Evolutionary conservation across 2,888 invertebrate species (phyloP), one percentile per base, ranked within the genome.

Genomic region (Hirudinaria manillensis): DNA sequence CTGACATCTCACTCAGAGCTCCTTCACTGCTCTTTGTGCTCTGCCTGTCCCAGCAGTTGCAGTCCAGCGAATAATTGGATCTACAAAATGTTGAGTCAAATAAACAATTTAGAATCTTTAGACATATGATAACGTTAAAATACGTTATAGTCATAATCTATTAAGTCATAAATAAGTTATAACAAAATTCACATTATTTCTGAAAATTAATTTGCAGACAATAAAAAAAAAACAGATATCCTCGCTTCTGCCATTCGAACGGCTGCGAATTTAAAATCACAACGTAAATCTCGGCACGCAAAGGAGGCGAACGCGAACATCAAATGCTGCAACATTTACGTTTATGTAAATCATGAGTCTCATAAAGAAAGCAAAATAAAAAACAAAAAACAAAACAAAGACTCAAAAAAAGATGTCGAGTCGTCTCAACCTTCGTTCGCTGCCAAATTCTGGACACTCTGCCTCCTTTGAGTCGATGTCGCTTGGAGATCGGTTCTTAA

Each of bases 31-130:
- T 91, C 78, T 93, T 92, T 67, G 91, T 91, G 76, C 93, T 93
- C 85, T 93, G 91, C 84, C 93, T 93, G 86, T 94, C 94, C 94
- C 94, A 94, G 27, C 65, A 34, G 76, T 82, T 81, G 29, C 80
- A 79, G 70, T 82, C 82, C 53, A 82, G 76, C 3, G 82, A 82
- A 19, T 68, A 68, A 34, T 29, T 68, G 7, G 68, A 68, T 36
- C 68, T 68, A 34, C 7, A n/a, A 7, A 81, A 76, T 34, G 78
- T 77, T 53, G 21, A 53, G 21, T 53, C 21, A 53, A 53, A 53
- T 21, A 61, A 61, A 29, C 2, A 61, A 7, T 56, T 56, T 56
- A 27, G n/a, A 27, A 61, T 6, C 3, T 56, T 3, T 24, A 56
- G n/a, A 13, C 10, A 27, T n/a, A 61, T 1, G n/a, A 61, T 27